Base-by-base conservation (phyloP, 2,113 vertebrate genomes). In the Catharus bicknelli region DNA sequence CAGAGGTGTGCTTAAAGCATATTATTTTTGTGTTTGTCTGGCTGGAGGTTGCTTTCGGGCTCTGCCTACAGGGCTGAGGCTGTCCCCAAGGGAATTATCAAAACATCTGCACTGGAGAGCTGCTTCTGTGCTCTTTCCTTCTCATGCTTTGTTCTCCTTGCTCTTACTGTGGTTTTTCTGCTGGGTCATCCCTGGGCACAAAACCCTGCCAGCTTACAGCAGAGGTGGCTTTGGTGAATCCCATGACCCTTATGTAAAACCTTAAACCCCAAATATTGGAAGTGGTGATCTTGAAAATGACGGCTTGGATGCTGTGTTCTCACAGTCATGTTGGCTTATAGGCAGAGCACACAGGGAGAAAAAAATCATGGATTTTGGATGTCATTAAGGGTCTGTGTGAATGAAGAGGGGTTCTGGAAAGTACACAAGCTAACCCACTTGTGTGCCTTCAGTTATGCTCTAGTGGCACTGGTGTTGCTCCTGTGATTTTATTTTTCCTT, bases 371-470 rank as follows among this genome's bases (percentile, higher is more conserved):
- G 51, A 20, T 83, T 87, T 55, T 25, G 27, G 32, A 13, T 64
- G 48, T 63, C 16, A 2, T 45, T 75, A n/a, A 50, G 32, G 29
- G 27, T 36, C 20, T 72, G 6, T 5, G 4, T 68, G 86, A 72
- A 43, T 63, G 63, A 50, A 55, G 38, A 78, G 14, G n/a, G 10
- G 10, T 30, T 79, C 20, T 79, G 27, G 58, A 62, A 55, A 54
- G 25, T 20, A 9, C 0, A 1, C 17, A 72, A 25, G 27, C 19
- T 42, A 48, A 16, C 22, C 11, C 11, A 1, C 10, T 30, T 58
- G 7, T 10, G 25, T 63, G 25, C 43, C 48, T 67, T 82, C 47
- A 62, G 23, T 40, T 53, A 6, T 3, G 7, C 30, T 48, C 15
- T 20, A 38, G 30, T 53, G 63, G 42, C 50, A 43, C 14, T 48